phyloP scores from a whole-genome alignment of 2,797 vertebrate species.

The Dicrostonyx torquatus region DNA sequence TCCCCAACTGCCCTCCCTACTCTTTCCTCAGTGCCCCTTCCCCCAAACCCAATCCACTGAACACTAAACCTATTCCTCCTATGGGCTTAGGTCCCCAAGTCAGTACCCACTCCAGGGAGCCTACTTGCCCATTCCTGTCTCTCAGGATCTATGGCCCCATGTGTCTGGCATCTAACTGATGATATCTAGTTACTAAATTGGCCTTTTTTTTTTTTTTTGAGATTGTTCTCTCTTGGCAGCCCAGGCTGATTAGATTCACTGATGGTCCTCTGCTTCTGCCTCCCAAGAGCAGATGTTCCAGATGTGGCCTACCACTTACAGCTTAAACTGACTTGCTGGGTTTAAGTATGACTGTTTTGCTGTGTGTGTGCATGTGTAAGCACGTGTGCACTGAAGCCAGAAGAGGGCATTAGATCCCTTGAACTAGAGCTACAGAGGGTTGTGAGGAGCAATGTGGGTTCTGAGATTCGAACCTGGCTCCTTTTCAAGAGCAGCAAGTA shows the following conservation, averaged over 20 bases:
- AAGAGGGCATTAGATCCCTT: background rate
- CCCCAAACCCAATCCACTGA: background rate
- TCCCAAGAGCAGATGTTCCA: background rate
- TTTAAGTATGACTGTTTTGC: background rate
- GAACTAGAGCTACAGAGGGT: background rate
- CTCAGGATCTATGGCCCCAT: background rate
- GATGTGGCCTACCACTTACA: background rate
- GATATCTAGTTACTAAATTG: background rate
- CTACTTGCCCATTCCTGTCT: background rate
- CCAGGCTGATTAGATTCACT: background rate
- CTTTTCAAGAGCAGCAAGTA: background rate
- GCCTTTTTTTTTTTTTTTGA: background rate
- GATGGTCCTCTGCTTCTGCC: background rate
- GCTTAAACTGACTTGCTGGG: background rate
- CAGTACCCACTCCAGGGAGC: background rate
- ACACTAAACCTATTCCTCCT: background rate
- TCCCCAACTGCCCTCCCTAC: background rate
- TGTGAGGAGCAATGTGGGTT: background rate
- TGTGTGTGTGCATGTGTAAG: background rate
- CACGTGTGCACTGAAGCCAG: background rate
- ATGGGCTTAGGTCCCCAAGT: background rate
- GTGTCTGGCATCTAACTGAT: background rate
- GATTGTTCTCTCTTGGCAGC: background rate
- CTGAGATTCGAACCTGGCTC: background rate
- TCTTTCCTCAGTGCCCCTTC: background rate